A percentile compares a stretch with the other conserved stretches of the same genome.
These are phyloP conservation scores for Sebastes kiyomatsui DNA, from an alignment of 2,797 vertebrate genomes.

Conservation along the genomic window DNA sequence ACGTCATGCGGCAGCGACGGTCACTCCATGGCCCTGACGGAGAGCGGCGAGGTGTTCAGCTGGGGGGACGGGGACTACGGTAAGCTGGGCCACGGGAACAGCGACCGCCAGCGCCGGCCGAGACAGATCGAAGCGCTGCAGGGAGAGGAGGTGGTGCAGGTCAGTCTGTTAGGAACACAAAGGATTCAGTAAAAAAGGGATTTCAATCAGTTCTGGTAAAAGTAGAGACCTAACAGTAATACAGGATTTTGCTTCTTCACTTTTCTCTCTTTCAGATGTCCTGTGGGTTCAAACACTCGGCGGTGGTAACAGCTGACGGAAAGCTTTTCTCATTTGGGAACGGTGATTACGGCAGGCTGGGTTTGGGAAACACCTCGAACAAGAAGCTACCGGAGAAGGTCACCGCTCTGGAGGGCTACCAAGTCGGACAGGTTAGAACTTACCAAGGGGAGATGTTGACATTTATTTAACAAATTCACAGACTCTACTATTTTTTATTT, in stretches of 20 bases:
- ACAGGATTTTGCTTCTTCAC: neutral
- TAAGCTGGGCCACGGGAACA: slow-evolving; percentile 87
- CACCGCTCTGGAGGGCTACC: slow-evolving; percentile 83
- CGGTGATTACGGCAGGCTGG: slow-evolving; percentile 85
- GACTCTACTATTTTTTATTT: neutral
- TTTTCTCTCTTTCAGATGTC: slow-evolving; percentile 75
- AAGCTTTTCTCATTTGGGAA: slow-evolving; percentile 88
- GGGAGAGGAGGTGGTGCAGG: slow-evolving; percentile 88
- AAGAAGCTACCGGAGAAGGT: slow-evolving; percentile 88
- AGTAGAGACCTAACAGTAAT: neutral
- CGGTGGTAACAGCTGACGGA: slow-evolving; percentile 84
- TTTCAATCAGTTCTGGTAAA: neutral
- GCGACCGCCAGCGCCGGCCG: slow-evolving; percentile 85
- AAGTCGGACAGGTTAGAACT: slow-evolving; percentile 78
- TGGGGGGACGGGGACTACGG: slow-evolving; percentile 89
- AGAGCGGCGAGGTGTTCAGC: slow-evolving; percentile 89
- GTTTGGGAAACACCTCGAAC: slow-evolving; percentile 86
- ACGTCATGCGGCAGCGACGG: slow-evolving; percentile 87
- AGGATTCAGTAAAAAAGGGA: neutral
- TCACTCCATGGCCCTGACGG: slow-evolving; percentile 86
- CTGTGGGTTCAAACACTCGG: slow-evolving; percentile 87
- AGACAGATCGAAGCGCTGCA: slow-evolving; percentile 86
- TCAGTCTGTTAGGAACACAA: slow-evolving; percentile 19
- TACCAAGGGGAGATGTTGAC: neutral
- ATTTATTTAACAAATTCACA: neutral